Conservation (phyloP, 2,888 invertebrate species). For the Enoplolaimus lenunculus region DNA sequence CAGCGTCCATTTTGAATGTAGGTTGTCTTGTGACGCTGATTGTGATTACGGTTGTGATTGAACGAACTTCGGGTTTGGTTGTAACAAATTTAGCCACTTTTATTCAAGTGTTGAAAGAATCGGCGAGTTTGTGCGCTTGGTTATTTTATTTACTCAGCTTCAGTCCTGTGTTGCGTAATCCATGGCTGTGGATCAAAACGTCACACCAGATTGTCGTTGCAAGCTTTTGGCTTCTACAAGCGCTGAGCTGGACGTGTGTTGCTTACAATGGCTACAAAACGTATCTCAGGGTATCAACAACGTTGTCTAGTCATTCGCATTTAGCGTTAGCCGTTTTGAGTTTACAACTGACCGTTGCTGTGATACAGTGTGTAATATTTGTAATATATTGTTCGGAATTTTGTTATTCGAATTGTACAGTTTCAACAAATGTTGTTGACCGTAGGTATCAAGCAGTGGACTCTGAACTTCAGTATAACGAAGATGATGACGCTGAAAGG, state of each 20-base stretch:
- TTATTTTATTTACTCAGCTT: background rate
- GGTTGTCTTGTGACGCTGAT: background rate
- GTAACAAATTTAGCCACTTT: background rate
- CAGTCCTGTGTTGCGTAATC: background rate
- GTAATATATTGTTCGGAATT: too few relatives aligned
- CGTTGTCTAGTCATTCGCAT: background rate
- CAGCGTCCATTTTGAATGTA: background rate
- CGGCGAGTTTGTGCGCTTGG: background rate
- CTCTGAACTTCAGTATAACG: background rate
- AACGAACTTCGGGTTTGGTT: background rate
- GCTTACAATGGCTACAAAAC: background rate
- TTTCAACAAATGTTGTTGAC: background rate
- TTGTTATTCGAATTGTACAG: background rate
- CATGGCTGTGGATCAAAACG: background rate
- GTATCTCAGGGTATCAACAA: background rate
- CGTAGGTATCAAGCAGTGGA: background rate
- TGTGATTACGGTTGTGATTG: background rate
- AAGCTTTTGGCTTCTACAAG: background rate
- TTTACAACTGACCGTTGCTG: background rate
- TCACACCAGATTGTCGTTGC: background rate
- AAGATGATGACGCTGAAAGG: background rate
- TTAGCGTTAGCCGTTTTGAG: background rate
- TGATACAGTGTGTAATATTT: background rate
- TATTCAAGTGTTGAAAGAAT: background rate
- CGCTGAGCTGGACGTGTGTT: background rate